Base-by-base conservation (phyloP, 2,888 invertebrate species). In the Andrena chrysosceles region DNA sequence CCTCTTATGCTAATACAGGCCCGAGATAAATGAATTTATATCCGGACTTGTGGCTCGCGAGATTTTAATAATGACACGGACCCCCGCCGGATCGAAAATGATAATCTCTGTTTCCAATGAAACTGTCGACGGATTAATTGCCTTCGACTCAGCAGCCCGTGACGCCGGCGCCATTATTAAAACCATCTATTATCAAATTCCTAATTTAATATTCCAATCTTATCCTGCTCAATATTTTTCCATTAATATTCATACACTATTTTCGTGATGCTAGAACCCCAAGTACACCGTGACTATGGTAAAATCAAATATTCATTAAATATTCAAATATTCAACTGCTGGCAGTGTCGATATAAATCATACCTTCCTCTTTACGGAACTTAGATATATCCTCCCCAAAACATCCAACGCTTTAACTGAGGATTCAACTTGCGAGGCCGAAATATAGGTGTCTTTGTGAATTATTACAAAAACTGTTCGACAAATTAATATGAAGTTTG, bases 21-120 rank as follows among this genome's bases (percentile, higher is more conserved):
- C 3, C n/a, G 5, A 52, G 72, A 73, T 70, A 56, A 78, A 67
- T 72, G 64, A 81, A 71, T 78, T 35, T 56, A 29, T 60, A 54
- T 49, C n/a, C 31, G 10, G 42, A 49, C 54, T 75, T 10, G 54
- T 10, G 2, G 16, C 6, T 35, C 29, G 33, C 13, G 6, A 42
- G 56, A 35, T 33, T 80, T 48, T 67, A 75, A 81, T 71, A 82
- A 81, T 33, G 67, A 23, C 23, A 6, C 59, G 35, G 42, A 0
- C 7, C 29, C 8, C 20, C 8, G 20, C 33, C 16, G 10, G 68
- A 63, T 63, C 59, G 33, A 49, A 62, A 64, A 76, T 79, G 68
- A 23, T 35, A 76, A 76, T 71, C 54, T 52, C 29, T 1, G 42
- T 60, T 69, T 35, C 26, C 23, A 42, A 62, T 60, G 56, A 52